Evolutionary conservation across 2,888 invertebrate species (phyloP).

Genomic region (Brachyptera risi): DNA sequence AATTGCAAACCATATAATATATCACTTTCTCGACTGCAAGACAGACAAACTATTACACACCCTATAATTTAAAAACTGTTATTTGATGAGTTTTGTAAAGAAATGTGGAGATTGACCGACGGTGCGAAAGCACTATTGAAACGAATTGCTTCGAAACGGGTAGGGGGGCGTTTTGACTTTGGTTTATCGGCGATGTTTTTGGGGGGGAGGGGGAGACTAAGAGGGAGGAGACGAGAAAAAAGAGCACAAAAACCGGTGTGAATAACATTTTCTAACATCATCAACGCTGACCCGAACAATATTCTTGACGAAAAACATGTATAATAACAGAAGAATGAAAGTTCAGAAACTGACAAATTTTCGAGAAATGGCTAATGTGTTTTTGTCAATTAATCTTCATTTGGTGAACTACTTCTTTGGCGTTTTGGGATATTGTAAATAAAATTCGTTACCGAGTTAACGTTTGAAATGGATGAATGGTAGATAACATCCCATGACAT

Average conservation of each 20-base stretch:
- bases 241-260: not conserved
- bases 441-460: too few relatives aligned
- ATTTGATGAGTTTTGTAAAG: slow-evolving; percentile 13
- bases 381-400: too few relatives aligned
- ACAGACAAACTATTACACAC: slow-evolving; percentile 18
- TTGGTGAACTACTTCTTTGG: too few relatives aligned
- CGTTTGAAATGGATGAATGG: too few relatives aligned
- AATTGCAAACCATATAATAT: not conserved
- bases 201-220: too few relatives aligned
- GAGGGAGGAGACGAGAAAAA: not conserved
- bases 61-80: slow-evolving; percentile 5
- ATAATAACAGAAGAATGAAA: not conserved
- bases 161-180: not conserved
- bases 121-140: not conserved
- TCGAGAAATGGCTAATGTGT: too few relatives aligned
- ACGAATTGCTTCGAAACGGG: slow-evolving; percentile 1
- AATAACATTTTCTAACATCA: slow-evolving; percentile 1
- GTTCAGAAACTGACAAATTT: slow-evolving; percentile 16
- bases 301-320: not conserved
- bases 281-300: not conserved
- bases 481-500: too few relatives aligned
- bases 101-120: not conserved
- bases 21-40: not conserved
- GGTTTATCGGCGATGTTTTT: too few relatives aligned
- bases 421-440: too few relatives aligned